Base-by-base conservation (phyloP, 2,888 invertebrate genomes). In the Pantelozetes paolii region DNA sequence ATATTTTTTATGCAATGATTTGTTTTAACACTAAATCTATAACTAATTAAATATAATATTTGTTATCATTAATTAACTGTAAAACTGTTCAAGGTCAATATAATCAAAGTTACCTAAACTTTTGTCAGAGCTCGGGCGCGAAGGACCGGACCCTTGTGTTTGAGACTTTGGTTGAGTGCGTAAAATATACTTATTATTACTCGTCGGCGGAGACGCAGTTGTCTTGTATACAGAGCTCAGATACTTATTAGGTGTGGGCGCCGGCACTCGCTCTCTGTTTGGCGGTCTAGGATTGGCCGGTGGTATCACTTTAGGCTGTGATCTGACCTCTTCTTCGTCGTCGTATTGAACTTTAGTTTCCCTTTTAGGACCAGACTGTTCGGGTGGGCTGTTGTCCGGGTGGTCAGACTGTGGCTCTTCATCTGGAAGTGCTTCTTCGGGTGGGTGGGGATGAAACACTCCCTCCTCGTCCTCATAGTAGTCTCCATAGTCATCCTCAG, bases 281-380 rank as follows among this genome's bases (percentile, higher is more conserved):
- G 59, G 11, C 20, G 13, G 59, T 13, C 28, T 28, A 28, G 28
- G 9, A 50, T 50, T 20, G 18, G 59, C 30, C 26, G 30, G 59
- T 5, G 59, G 30, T 28, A 1, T 1, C 15, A 32, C 30, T 23
- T n/a, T 6, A 6, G 59, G 59, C 59, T 30, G 28, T 18, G 20
- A 13, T 28, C 30, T 28, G 59, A 28, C 30, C 59, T 59, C 59
- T 30, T 59, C 59, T 11, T 59, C 59, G 30, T 59, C 59, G 18
- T 59, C 59, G 20, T 59, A 59, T 2, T 20, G 59, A 1, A 59
- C 30, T 8, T n/a, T n/a, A n/a, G n/a, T n/a, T n/a, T n/a, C n/a
- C n/a, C n/a, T n/a, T n/a, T n/a, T n/a, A n/a, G n/a, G n/a, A n/a
- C n/a, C n/a, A n/a, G n/a, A n/a, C n/a, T n/a, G n/a, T n/a, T n/a